Conservation (phyloP, 1,140 invertebrate genomes). For the Drosophila burlai region DNA sequence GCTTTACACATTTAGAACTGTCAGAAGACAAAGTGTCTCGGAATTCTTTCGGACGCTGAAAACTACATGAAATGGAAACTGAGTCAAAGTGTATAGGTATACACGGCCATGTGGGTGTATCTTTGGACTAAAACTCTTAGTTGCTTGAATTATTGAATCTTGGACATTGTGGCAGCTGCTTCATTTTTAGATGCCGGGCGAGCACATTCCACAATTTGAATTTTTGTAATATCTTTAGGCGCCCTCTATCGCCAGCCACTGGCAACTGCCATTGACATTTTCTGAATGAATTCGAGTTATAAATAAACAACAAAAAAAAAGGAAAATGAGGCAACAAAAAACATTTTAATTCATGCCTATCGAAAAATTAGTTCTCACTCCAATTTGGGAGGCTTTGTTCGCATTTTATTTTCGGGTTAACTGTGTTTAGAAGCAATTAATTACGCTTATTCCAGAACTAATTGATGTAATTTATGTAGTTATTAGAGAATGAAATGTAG, state of each 20-base stretch:
- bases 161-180: constrained; percentile 17
- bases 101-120: neutral
- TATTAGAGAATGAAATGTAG: neutral
- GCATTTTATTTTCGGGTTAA: neutral
- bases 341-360: constrained; percentile 38
- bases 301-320: constrained; percentile 23
- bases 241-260: constrained; percentile 15
- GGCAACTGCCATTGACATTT: constrained; percentile 33
- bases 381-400: constrained; percentile 14
- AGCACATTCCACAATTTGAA: neutral
- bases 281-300: constrained; percentile 39
- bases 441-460: neutral
- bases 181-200: neutral
- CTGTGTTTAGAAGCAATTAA: neutral
- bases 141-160: constrained; percentile 33
- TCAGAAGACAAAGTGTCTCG: constrained; percentile 65
- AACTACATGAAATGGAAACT: constrained; percentile 45
- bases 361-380: constrained; percentile 47
- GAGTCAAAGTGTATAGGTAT: constrained; percentile 10
- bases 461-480: constrained; percentile 15
- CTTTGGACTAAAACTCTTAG: constrained; percentile 3
- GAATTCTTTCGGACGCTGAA: constrained; percentile 14
- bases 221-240: constrained; percentile 11
- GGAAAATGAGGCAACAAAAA: constrained; percentile 13
- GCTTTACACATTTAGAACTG: constrained; percentile 77